A percentile compares a stretch with the other conserved stretches of the same genome.
Conservation (phyloP, 2,797 vertebrate genomes). For the Mormyrus proboscirostris region DNA sequence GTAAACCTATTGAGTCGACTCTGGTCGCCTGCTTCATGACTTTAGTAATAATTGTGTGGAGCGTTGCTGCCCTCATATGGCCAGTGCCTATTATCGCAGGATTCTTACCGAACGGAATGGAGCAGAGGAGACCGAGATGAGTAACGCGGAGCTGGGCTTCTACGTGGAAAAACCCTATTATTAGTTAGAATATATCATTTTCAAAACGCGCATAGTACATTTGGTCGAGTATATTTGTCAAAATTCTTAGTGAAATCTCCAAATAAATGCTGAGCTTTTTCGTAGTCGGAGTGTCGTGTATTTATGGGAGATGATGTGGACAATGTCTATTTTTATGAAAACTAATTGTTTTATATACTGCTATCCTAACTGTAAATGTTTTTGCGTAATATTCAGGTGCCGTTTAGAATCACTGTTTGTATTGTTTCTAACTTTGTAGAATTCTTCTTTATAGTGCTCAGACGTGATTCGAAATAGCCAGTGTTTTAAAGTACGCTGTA, state of each 20-base stretch:
- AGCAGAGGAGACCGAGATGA: slow-evolving; percentile 74
- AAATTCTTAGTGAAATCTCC: neutral
- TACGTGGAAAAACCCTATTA: neutral
- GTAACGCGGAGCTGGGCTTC: neutral
- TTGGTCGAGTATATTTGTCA: neutral
- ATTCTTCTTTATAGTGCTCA: slow-evolving; percentile 2
- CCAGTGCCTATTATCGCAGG: slow-evolving; percentile 98
- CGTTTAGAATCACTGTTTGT: slow-evolving; percentile 17
- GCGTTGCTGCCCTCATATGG: slow-evolving; percentile 99
- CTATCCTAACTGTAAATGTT: neutral
- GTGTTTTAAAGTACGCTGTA: neutral
- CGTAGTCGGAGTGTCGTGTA: neutral
- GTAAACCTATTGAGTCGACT: slow-evolving; percentile 96
- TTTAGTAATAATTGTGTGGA: slow-evolving; percentile 97
- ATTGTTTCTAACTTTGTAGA: slow-evolving; percentile 19
- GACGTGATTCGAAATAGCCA: neutral
- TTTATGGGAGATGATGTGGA: neutral
- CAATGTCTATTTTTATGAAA: slow-evolving; percentile 12
- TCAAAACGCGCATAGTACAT: neutral
- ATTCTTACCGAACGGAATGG: slow-evolving; percentile 96
- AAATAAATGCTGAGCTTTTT: slow-evolving; percentile 7
- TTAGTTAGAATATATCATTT: neutral
- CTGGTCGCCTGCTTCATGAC: slow-evolving; percentile 99
- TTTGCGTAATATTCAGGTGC: slow-evolving; percentile 16
- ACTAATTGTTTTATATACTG: slow-evolving; percentile 19